Conservation (phyloP, 37 sponge, comb jelly and placozoan genomes). For the Spongilla lacustris region DNA sequence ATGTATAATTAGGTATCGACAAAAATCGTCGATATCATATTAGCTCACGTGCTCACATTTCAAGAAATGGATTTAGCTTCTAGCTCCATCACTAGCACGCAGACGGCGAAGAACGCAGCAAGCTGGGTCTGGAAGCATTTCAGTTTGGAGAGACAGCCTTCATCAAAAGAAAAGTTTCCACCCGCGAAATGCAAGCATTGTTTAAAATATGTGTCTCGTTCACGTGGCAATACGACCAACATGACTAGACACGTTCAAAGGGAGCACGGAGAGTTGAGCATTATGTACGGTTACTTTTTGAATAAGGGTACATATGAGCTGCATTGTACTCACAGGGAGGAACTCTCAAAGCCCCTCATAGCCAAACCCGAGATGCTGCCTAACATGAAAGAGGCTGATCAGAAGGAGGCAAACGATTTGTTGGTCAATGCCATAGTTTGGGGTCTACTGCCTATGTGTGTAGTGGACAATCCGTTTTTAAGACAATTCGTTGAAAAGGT, state of each 20-base stretch:
- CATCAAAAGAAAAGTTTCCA: background rate
- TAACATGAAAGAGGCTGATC: background rate
- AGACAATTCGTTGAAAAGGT: background rate
- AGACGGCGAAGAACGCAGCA: background rate
- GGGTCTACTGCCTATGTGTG: conserved; percentile 1
- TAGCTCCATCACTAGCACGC: background rate
- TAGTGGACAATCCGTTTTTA: background rate
- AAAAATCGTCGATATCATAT: background rate
- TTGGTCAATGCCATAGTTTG: background rate
- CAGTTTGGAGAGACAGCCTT: background rate
- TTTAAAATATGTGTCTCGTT: background rate
- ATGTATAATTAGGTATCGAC: background rate
- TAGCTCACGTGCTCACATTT: background rate
- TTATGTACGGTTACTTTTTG: background rate
- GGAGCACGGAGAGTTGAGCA: background rate
- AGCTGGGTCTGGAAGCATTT: background rate
- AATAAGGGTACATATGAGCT: background rate
- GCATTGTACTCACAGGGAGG: background rate
- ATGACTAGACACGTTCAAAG: background rate
- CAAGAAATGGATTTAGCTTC: background rate
- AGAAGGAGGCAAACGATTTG: background rate
- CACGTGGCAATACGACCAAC: background rate
- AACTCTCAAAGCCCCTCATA: background rate
- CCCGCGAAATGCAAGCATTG: background rate
- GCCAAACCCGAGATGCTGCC: background rate